A percentile compares a stretch with the other conserved stretches of the same genome.
phyloP scores from a whole-genome alignment of 1,140 invertebrate species.

The Acyrthosiphon pisum region DNA sequence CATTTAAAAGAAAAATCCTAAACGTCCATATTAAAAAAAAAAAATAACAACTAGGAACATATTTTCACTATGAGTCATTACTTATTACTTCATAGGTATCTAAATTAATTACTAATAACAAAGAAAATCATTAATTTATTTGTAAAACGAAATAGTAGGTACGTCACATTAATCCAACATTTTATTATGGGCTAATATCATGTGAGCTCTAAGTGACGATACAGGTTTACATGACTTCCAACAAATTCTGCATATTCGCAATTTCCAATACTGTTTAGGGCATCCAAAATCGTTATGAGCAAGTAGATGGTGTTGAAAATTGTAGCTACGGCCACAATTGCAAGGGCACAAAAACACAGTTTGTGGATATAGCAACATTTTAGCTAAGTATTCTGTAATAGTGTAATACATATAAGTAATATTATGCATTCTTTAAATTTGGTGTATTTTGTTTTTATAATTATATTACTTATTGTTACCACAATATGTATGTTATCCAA shows the following conservation, averaged over 20 bases:
- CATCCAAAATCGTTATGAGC: conserved; percentile 46
- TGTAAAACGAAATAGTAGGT: neutral
- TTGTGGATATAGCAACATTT: conserved; percentile 39
- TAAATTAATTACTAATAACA: neutral
- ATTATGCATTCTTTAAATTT: neutral
- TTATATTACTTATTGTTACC: neutral
- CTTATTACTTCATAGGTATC: neutral
- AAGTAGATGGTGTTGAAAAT: conserved; percentile 38
- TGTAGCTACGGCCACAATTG: conserved; percentile 33
- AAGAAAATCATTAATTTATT: neutral
- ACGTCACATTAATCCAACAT: neutral
- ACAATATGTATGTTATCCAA: neutral
- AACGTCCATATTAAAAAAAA: neutral
- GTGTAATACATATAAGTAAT: neutral
- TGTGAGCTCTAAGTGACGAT: conserved; percentile 33
- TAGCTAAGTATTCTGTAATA: conserved; percentile 24
- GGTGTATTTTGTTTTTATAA: neutral
- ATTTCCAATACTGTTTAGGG: conserved; percentile 41
- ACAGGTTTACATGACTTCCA: conserved; percentile 32
- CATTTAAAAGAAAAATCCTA: neutral
- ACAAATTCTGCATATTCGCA: conserved; percentile 35
- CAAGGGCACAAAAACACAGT: conserved; percentile 35
- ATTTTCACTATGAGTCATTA: conserved; percentile 32
- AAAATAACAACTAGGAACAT: conserved; percentile 17
- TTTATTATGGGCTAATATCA: conserved; percentile 31